Percentiles rank a stretch among this genome's conserved stretches.
Evolutionary conservation across 2,888 invertebrate genomes (phyloP).

Genomic region (Ophion ventricosus): DNA sequence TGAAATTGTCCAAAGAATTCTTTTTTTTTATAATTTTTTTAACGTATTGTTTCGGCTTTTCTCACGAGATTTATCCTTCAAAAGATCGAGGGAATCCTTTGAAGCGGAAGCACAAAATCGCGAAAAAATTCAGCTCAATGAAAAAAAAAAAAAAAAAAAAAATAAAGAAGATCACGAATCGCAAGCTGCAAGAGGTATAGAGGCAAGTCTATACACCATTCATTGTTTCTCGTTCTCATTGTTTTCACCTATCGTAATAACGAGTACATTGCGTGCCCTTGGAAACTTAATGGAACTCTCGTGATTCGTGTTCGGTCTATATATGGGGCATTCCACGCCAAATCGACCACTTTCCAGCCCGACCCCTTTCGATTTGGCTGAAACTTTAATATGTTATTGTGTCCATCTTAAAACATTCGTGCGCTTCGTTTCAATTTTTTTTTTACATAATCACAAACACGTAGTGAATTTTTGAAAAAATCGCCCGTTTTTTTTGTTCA

Average conservation of each 20-base stretch:
- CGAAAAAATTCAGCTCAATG: slow-evolving; percentile 38
- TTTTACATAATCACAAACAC: no score
- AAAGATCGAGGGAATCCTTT: background rate
- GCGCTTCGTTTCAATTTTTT: no score
- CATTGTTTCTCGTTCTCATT: slow-evolving; percentile 63
- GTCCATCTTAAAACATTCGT: no score
- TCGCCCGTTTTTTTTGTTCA: no score
- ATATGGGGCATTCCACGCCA: no score
- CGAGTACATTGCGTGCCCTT: slow-evolving; percentile 63
- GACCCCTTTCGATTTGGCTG: no score
- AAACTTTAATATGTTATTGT: no score
- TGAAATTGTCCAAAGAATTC: background rate
- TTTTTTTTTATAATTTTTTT: background rate
- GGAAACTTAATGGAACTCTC: slow-evolving; percentile 57
- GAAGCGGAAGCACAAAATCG: background rate
- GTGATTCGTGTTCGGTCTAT: slow-evolving; percentile 40
- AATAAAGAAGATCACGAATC: slow-evolving; percentile 30
- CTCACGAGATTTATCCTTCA: slow-evolving; percentile 14
- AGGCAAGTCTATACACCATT: slow-evolving; percentile 30
- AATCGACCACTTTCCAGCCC: no score
- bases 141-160: slow-evolving; percentile 35
- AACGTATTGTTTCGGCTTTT: slow-evolving; percentile 12
- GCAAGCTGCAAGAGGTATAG: slow-evolving; percentile 30
- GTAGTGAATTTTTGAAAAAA: no score
- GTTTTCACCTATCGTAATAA: slow-evolving; percentile 62